Base-by-base conservation (phyloP, 2,888 invertebrate genomes). In the Acanthacorydalis orientalis region DNA sequence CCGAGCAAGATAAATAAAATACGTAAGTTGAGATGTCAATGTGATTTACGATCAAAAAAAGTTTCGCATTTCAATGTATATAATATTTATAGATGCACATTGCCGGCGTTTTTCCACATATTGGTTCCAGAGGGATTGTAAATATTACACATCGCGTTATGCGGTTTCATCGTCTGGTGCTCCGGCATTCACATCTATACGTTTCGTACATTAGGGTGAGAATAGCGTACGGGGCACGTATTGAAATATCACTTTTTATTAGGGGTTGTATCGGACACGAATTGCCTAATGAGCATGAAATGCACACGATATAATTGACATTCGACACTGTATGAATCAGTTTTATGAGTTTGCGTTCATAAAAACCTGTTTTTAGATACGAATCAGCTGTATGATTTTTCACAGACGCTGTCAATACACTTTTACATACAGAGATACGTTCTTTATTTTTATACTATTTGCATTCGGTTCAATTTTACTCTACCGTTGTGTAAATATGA, bases 301-400 rank as follows among this genome's bases (percentile, higher is more conserved):
- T 42, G 42, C 43, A 47, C 43, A 47, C 42, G 43, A 42, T 42
- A 47, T 47, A 47, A 47, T 47, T 47, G 47, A 47, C 47, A 47
- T 43, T 34, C 31, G 47, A 47, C 47, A 42, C 47, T 46, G 12
- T 32, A 42, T 42, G 42, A 42, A 42, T 42, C 42, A 42, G 16
- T 42, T 42, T 42, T 42, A 42, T 37, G n/a, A 37, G 37, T 37
- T 37, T 37, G 37, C 37, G n/a, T 14, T 37, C 14, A 37, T 37
- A 37, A 37, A 35, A 37, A 23, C 23, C 23, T 23, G 23, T 23
- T 23, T 23, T 23, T 23, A 23, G 23, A 23, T 23, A 23, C 23
- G 23, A 23, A 23, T 23, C 23, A 23, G 23, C 23, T 23, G 23
- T 23, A 23, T 23, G 23, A 23, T 23, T 23, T 23, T 23, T 23